A percentile compares a stretch with the other conserved stretches of the same genome.
phyloP scores from a whole-genome alignment of 2,113 vertebrate species.

The Oncorhynchus keta region DNA sequence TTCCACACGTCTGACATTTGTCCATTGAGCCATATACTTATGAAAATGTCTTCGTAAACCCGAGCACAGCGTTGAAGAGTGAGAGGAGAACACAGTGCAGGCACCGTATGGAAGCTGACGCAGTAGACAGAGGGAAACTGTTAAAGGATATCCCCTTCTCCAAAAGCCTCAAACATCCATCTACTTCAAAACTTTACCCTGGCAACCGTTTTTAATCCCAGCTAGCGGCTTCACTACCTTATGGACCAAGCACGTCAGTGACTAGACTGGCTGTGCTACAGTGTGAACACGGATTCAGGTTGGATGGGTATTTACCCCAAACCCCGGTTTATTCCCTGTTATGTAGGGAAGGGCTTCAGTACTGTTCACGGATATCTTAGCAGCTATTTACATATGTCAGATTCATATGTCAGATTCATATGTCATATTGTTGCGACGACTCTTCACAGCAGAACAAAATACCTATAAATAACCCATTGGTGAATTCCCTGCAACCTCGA shows the following conservation, averaged over 20 bases:
- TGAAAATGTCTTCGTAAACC: conserved; percentile 41
- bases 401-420: neutral
- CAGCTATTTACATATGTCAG: conserved; percentile 9
- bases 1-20: neutral
- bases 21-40: conserved; percentile 36
- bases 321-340: conserved; percentile 13
- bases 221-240: conserved; percentile 35
- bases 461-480: conserved; percentile 16
- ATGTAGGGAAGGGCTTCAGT: conserved; percentile 13
- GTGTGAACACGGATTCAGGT: conserved; percentile 31
- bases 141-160: conserved; percentile 30
- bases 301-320: conserved; percentile 21
- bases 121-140: neutral
- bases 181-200: conserved; percentile 40
- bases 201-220: conserved; percentile 39
- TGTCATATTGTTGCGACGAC: neutral
- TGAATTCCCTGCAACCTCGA: conserved; percentile 3
- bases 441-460: conserved; percentile 8
- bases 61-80: conserved; percentile 23
- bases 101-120: neutral
- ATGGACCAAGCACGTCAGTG: conserved; percentile 22
- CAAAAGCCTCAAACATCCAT: conserved; percentile 45
- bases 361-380: conserved; percentile 14
- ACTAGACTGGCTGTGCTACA: conserved; percentile 22
- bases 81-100: conserved; percentile 29